Conservation (phyloP, 2,797 vertebrate species). For the Takifugu ocellatus region DNA sequence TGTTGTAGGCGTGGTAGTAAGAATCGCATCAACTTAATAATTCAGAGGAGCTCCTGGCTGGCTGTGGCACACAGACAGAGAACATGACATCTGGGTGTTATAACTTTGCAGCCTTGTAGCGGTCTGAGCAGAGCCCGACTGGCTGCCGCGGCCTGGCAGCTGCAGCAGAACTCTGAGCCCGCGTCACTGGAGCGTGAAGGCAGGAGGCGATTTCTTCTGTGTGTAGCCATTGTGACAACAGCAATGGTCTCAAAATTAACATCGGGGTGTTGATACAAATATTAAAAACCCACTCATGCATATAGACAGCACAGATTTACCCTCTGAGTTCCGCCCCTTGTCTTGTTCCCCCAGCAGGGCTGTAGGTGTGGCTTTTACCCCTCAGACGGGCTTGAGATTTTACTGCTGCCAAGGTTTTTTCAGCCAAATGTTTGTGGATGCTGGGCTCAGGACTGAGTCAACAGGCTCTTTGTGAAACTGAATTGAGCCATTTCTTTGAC, state of each 20-base stretch:
- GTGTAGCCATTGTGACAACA: slow-evolving; percentile 32
- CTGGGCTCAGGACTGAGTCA: slow-evolving; percentile 5
- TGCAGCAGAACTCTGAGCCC: slow-evolving; percentile 33
- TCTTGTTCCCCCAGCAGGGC: background rate
- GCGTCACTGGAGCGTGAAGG: slow-evolving; percentile 50
- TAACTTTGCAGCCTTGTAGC: slow-evolving; percentile 24
- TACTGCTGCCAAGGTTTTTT: slow-evolving; percentile 4
- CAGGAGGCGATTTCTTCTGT: slow-evolving; percentile 41
- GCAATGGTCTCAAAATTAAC: slow-evolving; percentile 37
- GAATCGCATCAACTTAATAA: background rate
- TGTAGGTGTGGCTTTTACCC: slow-evolving; percentile 1
- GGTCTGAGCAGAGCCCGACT: slow-evolving; percentile 12
- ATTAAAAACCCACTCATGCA: slow-evolving; percentile 24
- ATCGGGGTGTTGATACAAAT: slow-evolving; percentile 35
- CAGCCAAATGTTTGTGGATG: background rate
- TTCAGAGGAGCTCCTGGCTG: slow-evolving; percentile 1
- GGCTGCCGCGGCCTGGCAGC: background rate
- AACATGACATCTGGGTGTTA: slow-evolving; percentile 22
- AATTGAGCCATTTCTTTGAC: background rate
- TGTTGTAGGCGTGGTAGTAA: too few species aligned
- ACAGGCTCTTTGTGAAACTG: background rate
- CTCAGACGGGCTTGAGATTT: slow-evolving; percentile 5
- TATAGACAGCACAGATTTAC: slow-evolving; percentile 2
- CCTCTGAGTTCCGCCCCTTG: slow-evolving; percentile 4
- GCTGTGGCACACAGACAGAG: slow-evolving; percentile 8